Percentiles rank a stretch among this genome's conserved stretches.
Conservation (phyloP, 2,113 vertebrate genomes). For the Cyanoramphus novaezelandiae region DNA sequence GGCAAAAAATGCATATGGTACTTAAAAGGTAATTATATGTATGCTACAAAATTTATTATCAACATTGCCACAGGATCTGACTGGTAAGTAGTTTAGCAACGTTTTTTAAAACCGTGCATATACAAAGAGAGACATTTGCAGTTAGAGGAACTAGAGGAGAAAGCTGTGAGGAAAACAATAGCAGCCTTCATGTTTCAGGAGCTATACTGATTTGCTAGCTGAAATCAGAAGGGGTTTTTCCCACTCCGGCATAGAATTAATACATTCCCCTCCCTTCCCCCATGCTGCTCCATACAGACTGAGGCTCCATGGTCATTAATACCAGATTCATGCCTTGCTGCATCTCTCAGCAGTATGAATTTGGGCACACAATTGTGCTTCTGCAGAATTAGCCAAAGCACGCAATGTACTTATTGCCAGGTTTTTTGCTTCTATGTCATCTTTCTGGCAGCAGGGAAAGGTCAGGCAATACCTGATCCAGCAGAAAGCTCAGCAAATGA, state of each 20-base stretch:
- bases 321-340: constrained; percentile 25
- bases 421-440: neutral
- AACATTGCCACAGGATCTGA: constrained; percentile 56
- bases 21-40: constrained; percentile 61
- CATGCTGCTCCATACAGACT: constrained; percentile 23
- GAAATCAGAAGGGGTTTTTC: constrained; percentile 34
- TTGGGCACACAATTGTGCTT: neutral
- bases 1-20: neutral
- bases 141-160: neutral
- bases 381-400: constrained; percentile 8
- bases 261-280: neutral
- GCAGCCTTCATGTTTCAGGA: constrained; percentile 41
- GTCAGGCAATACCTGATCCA: constrained; percentile 14
- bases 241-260: constrained; percentile 16
- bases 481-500: neutral
- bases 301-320: constrained; percentile 47
- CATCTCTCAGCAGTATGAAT: constrained; percentile 33
- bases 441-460: neutral
- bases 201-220: constrained; percentile 9
- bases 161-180: constrained; percentile 50
- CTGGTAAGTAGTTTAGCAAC: constrained; percentile 50
- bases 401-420: neutral
- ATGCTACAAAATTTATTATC: constrained; percentile 54
- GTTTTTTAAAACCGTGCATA: neutral
- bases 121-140: constrained; percentile 1